Conservation (phyloP, 2,113 vertebrate species). For the human region GRCh38 chr3:15839001-15839500, state of each 20-base stretch:
- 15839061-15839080: not conserved
- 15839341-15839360: not conserved
- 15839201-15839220: not conserved
- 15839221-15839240: not conserved
- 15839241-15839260: not conserved
- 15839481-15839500: not conserved
- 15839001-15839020: not conserved
- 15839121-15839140: not conserved
- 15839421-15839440: not conserved
- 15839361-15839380: not conserved
- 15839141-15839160: not conserved
- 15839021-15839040: not conserved
- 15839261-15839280: not conserved
- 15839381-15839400: not conserved
- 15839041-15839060: not conserved
- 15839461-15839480: not conserved
- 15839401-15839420: not conserved
- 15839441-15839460: not conserved
- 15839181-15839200: not conserved
- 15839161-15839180: not conserved
- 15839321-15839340: not conserved
- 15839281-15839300: not conserved
- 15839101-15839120: not conserved
- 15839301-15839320: not conserved
- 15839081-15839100: not conserved